A percentile compares a stretch with the other conserved stretches of the same genome.
Conservation (phyloP, 2,888 invertebrate genomes). For the Seladonia tumulorum region DNA sequence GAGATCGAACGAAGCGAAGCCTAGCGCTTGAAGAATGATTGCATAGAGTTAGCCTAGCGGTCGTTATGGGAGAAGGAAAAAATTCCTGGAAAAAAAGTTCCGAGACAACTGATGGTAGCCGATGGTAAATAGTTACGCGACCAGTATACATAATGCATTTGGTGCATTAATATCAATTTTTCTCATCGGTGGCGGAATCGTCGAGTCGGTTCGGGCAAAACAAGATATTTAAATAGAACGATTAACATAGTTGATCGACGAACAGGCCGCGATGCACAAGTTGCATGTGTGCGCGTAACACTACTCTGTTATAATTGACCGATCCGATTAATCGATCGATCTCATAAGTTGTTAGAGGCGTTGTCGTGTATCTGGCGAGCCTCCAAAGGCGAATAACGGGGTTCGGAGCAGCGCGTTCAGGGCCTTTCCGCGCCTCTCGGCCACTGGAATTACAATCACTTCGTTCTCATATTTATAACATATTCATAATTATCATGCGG, state of each 20-base stretch:
- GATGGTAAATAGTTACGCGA: conserved; percentile 32
- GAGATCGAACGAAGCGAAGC: conserved; percentile 1
- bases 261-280: not conserved
- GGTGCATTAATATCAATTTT: conserved; percentile 34
- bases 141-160: conserved; percentile 39
- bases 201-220: conserved; percentile 49
- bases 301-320: conserved; percentile 32
- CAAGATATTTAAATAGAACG: conserved; percentile 66
- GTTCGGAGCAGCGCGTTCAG: conserved; percentile 67
- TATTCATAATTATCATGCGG: conserved; percentile 82
- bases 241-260: conserved; percentile 70
- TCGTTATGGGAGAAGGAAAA: not conserved
- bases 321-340: conserved; percentile 11
- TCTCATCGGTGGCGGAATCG: conserved; percentile 11
- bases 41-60: not conserved
- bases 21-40: not conserved
- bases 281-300: not conserved
- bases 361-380: conserved; percentile 71
- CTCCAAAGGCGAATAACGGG: conserved; percentile 79
- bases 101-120: conserved; percentile 2
- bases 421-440: conserved; percentile 69
- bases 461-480: conserved; percentile 82
- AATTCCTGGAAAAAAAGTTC: not conserved
- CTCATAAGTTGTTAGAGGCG: conserved; percentile 47
- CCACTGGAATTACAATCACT: conserved; percentile 75